phyloP scores from a whole-genome alignment of 2,888 invertebrate genomes.

The Acanthosepion lycidas region DNA sequence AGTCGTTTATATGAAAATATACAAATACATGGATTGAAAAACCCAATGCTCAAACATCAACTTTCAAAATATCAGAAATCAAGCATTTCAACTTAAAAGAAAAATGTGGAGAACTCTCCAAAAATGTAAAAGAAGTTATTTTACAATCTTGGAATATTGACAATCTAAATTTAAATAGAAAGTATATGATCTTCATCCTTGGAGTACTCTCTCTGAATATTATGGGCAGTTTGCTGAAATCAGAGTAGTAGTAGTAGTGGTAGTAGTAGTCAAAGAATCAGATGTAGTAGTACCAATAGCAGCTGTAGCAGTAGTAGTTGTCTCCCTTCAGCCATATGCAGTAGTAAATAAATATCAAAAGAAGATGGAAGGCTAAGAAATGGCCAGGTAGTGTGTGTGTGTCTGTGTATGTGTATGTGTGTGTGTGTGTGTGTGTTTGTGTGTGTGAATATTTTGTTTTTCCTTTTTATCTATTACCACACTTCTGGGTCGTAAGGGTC shows the following conservation, averaged over 20 bases:
- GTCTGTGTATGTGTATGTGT: neutral
- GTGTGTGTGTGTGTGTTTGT: neutral
- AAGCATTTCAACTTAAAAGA: neutral
- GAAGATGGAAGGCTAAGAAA: constrained; percentile 40
- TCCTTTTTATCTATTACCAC: constrained; percentile 1
- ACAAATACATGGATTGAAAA: neutral
- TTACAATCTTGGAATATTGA: neutral
- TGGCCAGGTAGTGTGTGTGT: neutral
- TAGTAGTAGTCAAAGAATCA: neutral
- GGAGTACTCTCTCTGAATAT: neutral
- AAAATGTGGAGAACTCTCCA: neutral
- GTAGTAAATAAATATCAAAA: constrained; percentile 11
- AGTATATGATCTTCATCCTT: neutral
- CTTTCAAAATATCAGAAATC: neutral
- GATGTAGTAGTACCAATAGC: neutral
- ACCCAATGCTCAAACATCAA: neutral
- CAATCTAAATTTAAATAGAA: neutral
- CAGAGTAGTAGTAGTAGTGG: neutral
- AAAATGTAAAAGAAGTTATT: neutral
- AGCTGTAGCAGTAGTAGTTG: neutral
- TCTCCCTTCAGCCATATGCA: constrained; percentile 33
- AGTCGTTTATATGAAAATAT: neutral
- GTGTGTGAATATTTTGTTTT: neutral
- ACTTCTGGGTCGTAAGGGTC: constrained; percentile 46
- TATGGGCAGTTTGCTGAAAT: neutral